A percentile compares a stretch with the other conserved stretches of the same genome.
Conservation (phyloP, 2,797 vertebrate genomes). For the Schizothorax lantsangensis region DNA sequence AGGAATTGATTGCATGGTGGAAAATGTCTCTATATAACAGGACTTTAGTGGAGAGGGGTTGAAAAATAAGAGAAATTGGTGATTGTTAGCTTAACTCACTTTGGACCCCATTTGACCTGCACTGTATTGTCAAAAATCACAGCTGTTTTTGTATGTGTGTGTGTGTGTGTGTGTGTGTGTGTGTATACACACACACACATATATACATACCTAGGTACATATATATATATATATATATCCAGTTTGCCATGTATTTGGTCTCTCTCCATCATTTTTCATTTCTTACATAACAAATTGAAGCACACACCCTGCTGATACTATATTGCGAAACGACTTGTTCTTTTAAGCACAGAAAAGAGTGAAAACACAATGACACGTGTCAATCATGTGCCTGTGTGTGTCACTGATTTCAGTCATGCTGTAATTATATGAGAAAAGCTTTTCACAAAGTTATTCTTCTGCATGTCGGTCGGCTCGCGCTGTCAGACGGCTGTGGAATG, state of each 20-base stretch:
- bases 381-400: slow-evolving; percentile 70
- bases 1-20: neutral
- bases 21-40: neutral
- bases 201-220: neutral
- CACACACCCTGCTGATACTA: neutral
- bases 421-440: slow-evolving; percentile 70
- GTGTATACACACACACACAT: no score
- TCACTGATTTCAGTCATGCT: slow-evolving; percentile 67
- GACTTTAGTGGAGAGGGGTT: neutral
- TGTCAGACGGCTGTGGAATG: slow-evolving; percentile 66
- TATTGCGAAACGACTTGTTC: neutral
- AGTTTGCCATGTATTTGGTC: neutral
- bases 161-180: no score
- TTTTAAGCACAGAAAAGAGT: neutral
- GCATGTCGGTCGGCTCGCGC: slow-evolving; percentile 56
- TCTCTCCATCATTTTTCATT: neutral
- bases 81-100: neutral
- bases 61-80: neutral
- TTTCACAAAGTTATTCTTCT: slow-evolving; percentile 61
- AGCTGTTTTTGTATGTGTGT: no score
- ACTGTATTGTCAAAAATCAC: no score
- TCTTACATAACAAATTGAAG: neutral
- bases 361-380: slow-evolving; percentile 64
- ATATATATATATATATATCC: neutral
- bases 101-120: neutral